Evolutionary conservation across 2,797 vertebrate genomes (phyloP), one percentile per base, ranked within the genome.

Genomic region (Syngnathus acus): DNA sequence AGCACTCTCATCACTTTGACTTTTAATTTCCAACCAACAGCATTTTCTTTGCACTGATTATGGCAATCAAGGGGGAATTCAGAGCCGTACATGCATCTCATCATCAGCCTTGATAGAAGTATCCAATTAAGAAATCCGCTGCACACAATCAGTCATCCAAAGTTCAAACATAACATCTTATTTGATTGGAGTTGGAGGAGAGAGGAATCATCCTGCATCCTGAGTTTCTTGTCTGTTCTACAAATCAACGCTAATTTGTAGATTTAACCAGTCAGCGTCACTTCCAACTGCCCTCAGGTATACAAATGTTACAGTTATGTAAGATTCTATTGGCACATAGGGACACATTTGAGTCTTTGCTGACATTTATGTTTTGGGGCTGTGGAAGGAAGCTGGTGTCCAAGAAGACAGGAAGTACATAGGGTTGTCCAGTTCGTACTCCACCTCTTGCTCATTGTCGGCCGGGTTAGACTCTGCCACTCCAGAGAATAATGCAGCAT

Each of bases 101-200:
- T 26, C 60, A 32, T 62, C 60, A 26, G 13, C 2, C 42, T 58
- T 62, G 60, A 62, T 16, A 62, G 6, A 62, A 45, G 42, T 47
- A 16, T 62, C 42, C 42, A 47, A 47, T 62, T 62, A 62, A 32
- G 42, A 62, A 62, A 45, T 43, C 21, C 6, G 60, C 60, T 62
- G 40, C 60, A 45, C 60, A 47, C 42, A 26, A 62, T 62, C 40
- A 62, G 60, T 45, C 63, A 40, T 47, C 58, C 60, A 43, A 62
- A 47, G 60, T 62, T 62, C 42, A 62, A 17, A 62, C 42, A 45
- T 45, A 62, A 45, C n/a, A 62, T 45, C 40, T 45, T 62, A 62
- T 62, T 62, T 47, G 21, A 62, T 45, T 45, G 6, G 42, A 62
- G 50, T 1, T 17, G 37, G 38, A 17, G 16, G 14, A 17, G 38